These are phyloP conservation scores for Drosophila merina DNA, from an alignment of 2,888 invertebrate species.

Conservation along the genomic window DNA sequence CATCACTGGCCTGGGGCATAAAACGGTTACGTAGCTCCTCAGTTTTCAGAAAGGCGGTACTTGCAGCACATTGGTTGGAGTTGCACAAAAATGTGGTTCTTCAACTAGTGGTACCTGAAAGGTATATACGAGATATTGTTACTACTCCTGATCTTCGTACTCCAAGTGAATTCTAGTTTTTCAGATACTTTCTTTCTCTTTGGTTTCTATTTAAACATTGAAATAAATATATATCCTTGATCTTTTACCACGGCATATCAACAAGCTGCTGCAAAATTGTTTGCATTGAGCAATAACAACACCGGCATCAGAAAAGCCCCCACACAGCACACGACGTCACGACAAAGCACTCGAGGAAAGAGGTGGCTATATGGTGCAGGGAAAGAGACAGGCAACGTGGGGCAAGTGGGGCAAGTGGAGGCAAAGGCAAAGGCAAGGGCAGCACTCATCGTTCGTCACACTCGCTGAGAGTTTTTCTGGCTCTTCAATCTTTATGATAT, in stretches of 20 bases:
- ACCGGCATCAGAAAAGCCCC: conserved; percentile 46
- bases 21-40: conserved; percentile 48
- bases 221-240: neutral
- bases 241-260: conserved; percentile 25
- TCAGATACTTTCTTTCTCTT: too few relatives aligned
- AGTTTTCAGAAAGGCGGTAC: conserved; percentile 35
- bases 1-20: conserved; percentile 39
- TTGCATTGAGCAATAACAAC: conserved; percentile 47
- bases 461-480: conserved; percentile 41
- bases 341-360: conserved; percentile 31
- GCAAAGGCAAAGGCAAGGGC: conserved; percentile 16
- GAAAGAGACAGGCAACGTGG: conserved; percentile 40
- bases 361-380: conserved; percentile 24
- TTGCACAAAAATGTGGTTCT: neutral
- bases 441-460: conserved; percentile 49
- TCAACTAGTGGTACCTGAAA: neutral
- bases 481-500: conserved; percentile 10
- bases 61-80: conserved; percentile 29
- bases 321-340: conserved; percentile 50
- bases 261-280: conserved; percentile 43
- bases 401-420: conserved; percentile 3
- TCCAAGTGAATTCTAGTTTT: too few relatives aligned
- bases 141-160: too few relatives aligned
- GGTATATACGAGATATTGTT: neutral
- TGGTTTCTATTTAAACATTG: too few relatives aligned